Conservation (phyloP, 2,888 invertebrate genomes). For the Caenorhabditis sp. region DNA sequence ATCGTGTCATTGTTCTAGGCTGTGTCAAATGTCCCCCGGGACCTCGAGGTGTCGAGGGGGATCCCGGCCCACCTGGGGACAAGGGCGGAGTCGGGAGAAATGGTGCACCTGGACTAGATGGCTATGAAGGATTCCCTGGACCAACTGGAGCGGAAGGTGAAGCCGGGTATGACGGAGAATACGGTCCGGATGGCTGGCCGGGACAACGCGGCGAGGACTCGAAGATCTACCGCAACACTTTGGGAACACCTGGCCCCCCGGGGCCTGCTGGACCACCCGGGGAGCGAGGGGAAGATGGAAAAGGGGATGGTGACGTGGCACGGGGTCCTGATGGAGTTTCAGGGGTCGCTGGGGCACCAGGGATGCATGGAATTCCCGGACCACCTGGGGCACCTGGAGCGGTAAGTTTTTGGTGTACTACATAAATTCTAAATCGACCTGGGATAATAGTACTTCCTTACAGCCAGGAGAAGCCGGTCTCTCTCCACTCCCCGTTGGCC, state of each 20-base stretch:
- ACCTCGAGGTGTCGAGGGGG: conserved; percentile 56
- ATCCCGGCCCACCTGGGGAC: conserved; percentile 60
- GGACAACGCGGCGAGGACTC: conserved; percentile 44
- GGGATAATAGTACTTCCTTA: conserved; percentile 11
- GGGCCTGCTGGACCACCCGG: conserved; percentile 50
- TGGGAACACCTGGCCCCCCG: conserved; percentile 40
- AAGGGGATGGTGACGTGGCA: not conserved
- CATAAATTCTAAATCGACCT: not conserved
- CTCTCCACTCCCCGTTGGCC: conserved; percentile 14
- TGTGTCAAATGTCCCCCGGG: conserved; percentile 61
- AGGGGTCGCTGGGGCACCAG: conserved; percentile 38
- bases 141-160: conserved; percentile 38
- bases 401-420: not conserved
- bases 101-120: conserved; percentile 51
- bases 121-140: conserved; percentile 60
- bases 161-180: conserved; percentile 46
- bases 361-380: conserved; percentile 51
- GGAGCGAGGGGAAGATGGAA: conserved; percentile 27
- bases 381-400: conserved; percentile 60
- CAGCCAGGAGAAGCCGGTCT: conserved; percentile 56
- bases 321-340: conserved; percentile 17
- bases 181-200: conserved; percentile 45
- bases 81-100: conserved; percentile 37
- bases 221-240: conserved; percentile 32
- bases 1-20: conserved; percentile 46